phyloP scores from a whole-genome alignment of 2,797 vertebrate genomes.

The Danio tinwini region DNA sequence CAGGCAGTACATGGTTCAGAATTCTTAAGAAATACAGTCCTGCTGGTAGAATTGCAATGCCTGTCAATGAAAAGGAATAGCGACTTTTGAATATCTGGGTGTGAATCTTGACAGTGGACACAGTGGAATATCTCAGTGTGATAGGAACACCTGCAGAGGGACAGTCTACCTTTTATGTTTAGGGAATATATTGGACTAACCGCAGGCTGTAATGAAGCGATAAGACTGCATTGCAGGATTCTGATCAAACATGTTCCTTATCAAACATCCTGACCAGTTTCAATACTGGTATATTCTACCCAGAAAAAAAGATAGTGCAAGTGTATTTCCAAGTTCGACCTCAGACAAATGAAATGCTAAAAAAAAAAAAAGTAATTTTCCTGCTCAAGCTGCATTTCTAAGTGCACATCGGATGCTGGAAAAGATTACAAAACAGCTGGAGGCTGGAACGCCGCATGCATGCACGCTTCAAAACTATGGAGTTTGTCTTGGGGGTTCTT shows the following conservation, averaged over 20 bases:
- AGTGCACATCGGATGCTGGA: slow-evolving; percentile 5
- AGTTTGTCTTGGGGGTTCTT: not conserved
- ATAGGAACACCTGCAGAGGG: slow-evolving; percentile 32
- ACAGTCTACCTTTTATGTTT: slow-evolving; percentile 41
- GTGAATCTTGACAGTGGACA: slow-evolving; percentile 20
- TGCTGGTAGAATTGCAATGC: not conserved
- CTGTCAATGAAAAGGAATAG: slow-evolving; percentile 7
- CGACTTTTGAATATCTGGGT: not conserved
- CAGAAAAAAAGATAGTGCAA: slow-evolving; percentile 14
- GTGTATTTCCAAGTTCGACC: not conserved
- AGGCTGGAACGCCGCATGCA: not conserved
- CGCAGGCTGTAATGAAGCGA: slow-evolving; percentile 18
- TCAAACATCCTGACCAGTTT: slow-evolving; percentile 11
- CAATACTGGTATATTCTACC: slow-evolving; percentile 4
- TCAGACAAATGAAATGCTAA: not conserved
- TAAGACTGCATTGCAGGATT: slow-evolving; percentile 15
- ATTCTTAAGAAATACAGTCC: not conserved
- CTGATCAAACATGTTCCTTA: slow-evolving; percentile 28
- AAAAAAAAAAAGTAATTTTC: slow-evolving; percentile 27
- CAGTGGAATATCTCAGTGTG: not conserved
- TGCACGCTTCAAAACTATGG: slow-evolving; percentile 17
- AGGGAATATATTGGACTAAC: slow-evolving; percentile 34
- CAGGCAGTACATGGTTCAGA: not conserved
- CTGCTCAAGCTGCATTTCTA: slow-evolving; percentile 29
- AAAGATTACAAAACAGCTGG: slow-evolving; percentile 25